A percentile compares a stretch with the other conserved stretches of the same genome.
These are phyloP conservation scores for Muntiacus reevesi DNA, from an alignment of 2,113 vertebrate genomes.

Conservation along the genomic window DNA sequence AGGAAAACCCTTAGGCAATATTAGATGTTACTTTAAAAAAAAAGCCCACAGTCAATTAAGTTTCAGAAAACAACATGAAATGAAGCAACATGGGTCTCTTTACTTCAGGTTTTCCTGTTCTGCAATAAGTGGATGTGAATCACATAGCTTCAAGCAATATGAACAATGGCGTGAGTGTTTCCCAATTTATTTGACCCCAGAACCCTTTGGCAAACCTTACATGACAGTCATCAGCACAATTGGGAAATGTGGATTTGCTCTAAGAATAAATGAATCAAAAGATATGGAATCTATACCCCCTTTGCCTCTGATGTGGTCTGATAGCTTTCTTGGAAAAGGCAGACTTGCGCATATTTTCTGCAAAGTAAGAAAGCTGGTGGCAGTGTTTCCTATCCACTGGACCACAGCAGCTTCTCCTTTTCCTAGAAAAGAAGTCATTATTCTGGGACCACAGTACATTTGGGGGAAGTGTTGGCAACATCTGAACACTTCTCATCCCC, in stretches of 20 bases:
- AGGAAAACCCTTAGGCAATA: not conserved
- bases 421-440: conserved; percentile 38
- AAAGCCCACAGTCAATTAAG: not conserved
- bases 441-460: conserved; percentile 11
- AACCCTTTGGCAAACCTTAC: not conserved
- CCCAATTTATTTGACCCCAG: not conserved
- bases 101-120: not conserved
- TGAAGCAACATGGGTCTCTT: not conserved
- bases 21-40: not conserved
- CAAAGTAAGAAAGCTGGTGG: not conserved
- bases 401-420: not conserved
- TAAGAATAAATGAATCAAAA: not conserved
- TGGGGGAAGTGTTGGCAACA: not conserved
- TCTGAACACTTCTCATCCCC: conserved; percentile 39
- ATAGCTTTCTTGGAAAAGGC: not conserved
- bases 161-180: not conserved
- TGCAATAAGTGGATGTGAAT: not conserved
- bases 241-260: not conserved
- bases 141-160: not conserved
- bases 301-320: not conserved
- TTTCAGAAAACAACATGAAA: not conserved
- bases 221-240: not conserved
- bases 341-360: not conserved
- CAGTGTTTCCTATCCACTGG: not conserved
- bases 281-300: not conserved